A percentile compares a stretch with the other conserved stretches of the same genome.
These are phyloP conservation scores for Pseudococcus jackbeardsleyi DNA, from an alignment of 2,888 invertebrate genomes.

Conservation along the genomic window DNA sequence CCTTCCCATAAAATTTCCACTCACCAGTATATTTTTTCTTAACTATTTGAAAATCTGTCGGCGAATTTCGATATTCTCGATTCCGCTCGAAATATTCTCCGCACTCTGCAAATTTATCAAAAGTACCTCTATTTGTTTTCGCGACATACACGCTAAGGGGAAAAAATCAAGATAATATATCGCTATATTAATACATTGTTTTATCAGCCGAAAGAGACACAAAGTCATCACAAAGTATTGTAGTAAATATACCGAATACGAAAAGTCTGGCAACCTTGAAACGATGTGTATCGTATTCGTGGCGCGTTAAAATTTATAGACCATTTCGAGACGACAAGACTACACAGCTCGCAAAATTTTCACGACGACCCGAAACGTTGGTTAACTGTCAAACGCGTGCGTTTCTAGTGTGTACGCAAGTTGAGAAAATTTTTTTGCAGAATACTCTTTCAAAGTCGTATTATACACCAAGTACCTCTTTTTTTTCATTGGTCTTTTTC, in stretches of 20 bases:
- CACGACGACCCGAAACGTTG: conserved; percentile 19
- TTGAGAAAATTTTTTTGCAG: conserved; percentile 24
- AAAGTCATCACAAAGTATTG: conserved; percentile 25
- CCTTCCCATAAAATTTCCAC: too few species aligned
- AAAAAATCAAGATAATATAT: neutral
- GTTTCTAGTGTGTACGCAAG: conserved; percentile 30
- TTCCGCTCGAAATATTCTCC: too few species aligned
- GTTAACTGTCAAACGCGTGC: conserved; percentile 29
- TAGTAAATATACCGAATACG: conserved; percentile 32
- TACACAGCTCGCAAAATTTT: conserved; percentile 33
- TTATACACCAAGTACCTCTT: conserved; percentile 8
- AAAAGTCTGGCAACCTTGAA: conserved; percentile 41
- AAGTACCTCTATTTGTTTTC: conserved; percentile 3
- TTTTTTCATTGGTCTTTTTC: neutral
- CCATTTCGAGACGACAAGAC: conserved; percentile 38
- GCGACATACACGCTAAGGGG: neutral
- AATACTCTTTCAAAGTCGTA: conserved; percentile 29
- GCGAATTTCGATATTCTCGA: neutral
- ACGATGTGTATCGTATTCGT: conserved; percentile 25
- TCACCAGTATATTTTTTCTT: too few species aligned
- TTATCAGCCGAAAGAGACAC: conserved; percentile 37
- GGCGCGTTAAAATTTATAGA: conserved; percentile 34
- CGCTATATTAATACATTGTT: neutral
- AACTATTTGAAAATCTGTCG: neutral
- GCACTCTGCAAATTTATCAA: neutral